Percentiles rank a stretch among this genome's conserved stretches.
These are phyloP conservation scores for Platycnemis pennipes DNA, from an alignment of 2,888 invertebrate species.

Conservation along the genomic window DNA sequence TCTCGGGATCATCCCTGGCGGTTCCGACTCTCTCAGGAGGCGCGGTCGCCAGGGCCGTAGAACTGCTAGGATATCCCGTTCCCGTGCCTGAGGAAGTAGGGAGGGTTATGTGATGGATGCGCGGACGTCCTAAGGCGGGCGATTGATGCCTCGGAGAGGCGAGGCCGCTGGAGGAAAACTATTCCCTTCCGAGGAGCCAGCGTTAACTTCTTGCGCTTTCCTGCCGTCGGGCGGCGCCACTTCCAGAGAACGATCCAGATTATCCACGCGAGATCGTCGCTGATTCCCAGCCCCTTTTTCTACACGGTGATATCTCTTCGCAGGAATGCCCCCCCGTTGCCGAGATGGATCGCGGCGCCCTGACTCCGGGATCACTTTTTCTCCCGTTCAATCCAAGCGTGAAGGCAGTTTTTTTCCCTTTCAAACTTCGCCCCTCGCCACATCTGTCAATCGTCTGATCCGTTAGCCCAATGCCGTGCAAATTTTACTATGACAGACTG, in stretches of 20 bases:
- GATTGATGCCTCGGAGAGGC: not conserved
- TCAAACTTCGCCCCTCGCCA: too few species aligned
- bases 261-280: not conserved
- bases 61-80: not conserved
- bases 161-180: not conserved
- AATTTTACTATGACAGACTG: too few species aligned
- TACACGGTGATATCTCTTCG: not conserved
- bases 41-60: not conserved
- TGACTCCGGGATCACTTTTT: too few species aligned
- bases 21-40: not conserved
- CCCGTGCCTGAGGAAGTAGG: not conserved
- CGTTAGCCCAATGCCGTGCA: too few species aligned
- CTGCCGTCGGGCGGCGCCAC: not conserved
- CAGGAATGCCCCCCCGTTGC: not conserved
- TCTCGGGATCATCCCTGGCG: not conserved
- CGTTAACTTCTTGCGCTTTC: not conserved
- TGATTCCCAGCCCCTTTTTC: too few species aligned
- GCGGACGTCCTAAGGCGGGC: not conserved
- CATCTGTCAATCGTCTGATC: too few species aligned
- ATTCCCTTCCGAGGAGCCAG: not conserved
- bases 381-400: too few species aligned
- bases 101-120: conserved; percentile 18
- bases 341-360: too few species aligned
- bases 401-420: too few species aligned
- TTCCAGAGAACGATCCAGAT: not conserved